Conservation (phyloP, 2,797 vertebrate species). For the Momotus momota region DNA sequence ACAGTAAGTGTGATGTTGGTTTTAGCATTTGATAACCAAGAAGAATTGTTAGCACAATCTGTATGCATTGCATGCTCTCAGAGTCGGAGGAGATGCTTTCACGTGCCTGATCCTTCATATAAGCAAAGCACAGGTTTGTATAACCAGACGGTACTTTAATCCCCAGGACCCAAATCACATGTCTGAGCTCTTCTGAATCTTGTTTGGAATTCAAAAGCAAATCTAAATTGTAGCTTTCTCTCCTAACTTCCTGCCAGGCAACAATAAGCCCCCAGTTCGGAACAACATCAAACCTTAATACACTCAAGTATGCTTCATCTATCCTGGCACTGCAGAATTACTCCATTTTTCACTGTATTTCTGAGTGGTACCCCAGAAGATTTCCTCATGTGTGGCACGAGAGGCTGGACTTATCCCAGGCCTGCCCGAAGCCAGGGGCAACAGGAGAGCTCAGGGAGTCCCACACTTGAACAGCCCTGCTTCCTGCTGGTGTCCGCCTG, state of each 20-base stretch:
- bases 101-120: neutral
- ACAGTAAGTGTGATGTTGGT: neutral
- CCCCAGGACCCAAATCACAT: neutral
- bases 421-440: neutral
- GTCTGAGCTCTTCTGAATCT: neutral
- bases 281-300: neutral
- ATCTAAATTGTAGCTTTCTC: neutral
- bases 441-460: neutral
- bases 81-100: conserved; percentile 14
- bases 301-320: neutral
- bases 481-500: neutral
- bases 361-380: neutral
- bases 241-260: neutral
- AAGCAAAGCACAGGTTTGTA: neutral
- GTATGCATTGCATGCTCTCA: neutral
- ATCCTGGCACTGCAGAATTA: neutral
- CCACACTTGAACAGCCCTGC: neutral
- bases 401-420: neutral
- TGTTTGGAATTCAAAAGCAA: neutral
- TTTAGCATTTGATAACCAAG: neutral
- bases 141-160: neutral
- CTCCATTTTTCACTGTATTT: neutral
- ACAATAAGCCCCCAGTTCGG: neutral
- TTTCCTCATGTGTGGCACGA: neutral
- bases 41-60: neutral